A percentile compares a stretch with the other conserved stretches of the same genome.
Conservation (phyloP, 2,113 vertebrate genomes). For the Cyanistes caeruleus region DNA sequence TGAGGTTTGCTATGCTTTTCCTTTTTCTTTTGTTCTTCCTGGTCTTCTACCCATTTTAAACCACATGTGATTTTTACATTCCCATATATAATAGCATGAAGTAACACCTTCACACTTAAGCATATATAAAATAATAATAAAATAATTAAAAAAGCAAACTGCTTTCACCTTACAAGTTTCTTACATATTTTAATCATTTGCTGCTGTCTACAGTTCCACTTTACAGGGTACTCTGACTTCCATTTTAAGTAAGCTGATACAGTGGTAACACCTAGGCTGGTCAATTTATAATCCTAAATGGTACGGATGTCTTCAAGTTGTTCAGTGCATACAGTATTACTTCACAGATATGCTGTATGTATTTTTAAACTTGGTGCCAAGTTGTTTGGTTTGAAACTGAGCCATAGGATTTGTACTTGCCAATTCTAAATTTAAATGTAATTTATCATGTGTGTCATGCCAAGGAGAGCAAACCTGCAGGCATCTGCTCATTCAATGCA, state of each 20-base stretch:
- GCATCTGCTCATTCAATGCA: background rate
- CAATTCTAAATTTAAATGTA: slow-evolving; percentile 58
- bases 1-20: accelerated
- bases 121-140: background rate
- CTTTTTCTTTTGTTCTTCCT: background rate
- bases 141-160: background rate
- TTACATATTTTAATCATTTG: background rate
- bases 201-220: background rate
- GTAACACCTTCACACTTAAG: background rate
- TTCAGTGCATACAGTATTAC: slow-evolving; percentile 5
- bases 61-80: background rate
- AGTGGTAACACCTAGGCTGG: background rate
- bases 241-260: background rate
- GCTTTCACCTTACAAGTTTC: background rate
- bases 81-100: background rate
- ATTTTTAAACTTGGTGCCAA: slow-evolving; percentile 49
- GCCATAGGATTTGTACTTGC: slow-evolving; percentile 39
- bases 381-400: slow-evolving; percentile 39
- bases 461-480: slow-evolving; percentile 29
- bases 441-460: slow-evolving; percentile 10
- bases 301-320: slow-evolving; percentile 15
- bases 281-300: background rate
- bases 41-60: background rate
- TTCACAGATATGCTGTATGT: slow-evolving; percentile 1
- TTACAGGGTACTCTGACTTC: background rate